A percentile compares a stretch with the other conserved stretches of the same genome.
phyloP scores from a whole-genome alignment of 2,797 vertebrate genomes.

The Furcifer pardalis region DNA sequence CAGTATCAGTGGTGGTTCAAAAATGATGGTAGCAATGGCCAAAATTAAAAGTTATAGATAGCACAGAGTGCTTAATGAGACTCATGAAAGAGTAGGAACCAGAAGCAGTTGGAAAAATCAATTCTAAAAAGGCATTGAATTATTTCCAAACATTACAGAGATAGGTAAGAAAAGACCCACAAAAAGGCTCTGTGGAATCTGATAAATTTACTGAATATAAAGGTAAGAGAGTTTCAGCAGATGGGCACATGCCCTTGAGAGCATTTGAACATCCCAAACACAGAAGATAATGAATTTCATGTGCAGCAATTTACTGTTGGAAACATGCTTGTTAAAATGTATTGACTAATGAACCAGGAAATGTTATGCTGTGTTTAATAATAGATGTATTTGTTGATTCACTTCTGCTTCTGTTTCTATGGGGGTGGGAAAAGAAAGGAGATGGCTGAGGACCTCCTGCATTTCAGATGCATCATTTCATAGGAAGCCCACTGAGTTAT shows the following conservation, averaged over 20 bases:
- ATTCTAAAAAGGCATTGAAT: background rate
- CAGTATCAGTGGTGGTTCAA: too few species aligned
- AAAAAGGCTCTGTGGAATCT: background rate
- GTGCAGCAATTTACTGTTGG: background rate
- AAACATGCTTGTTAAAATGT: constrained; percentile 1
- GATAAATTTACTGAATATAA: background rate
- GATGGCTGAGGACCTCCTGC: constrained; percentile 33
- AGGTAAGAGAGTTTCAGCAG: background rate
- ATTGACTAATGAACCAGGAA: constrained; percentile 17
- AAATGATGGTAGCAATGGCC: background rate
- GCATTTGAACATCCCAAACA: background rate
- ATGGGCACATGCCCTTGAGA: background rate
- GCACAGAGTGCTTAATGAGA: background rate
- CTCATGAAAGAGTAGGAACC: background rate
- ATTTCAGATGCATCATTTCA: constrained; percentile 36
- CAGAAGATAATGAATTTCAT: constrained; percentile 13
- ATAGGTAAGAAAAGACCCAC: background rate
- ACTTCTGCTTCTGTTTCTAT: constrained; percentile 7
- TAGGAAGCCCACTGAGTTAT: constrained; percentile 28
- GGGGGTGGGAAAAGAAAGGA: background rate
- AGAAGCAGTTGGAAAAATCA: background rate
- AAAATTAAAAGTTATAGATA: too few species aligned
- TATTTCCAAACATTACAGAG: background rate
- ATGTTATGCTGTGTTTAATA: constrained; percentile 36
- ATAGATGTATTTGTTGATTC: constrained; percentile 27